Percentiles rank a stretch among this genome's conserved stretches.
Evolutionary conservation across 2,113 vertebrate genomes (phyloP).

Genomic region (Chamaea fasciata): DNA sequence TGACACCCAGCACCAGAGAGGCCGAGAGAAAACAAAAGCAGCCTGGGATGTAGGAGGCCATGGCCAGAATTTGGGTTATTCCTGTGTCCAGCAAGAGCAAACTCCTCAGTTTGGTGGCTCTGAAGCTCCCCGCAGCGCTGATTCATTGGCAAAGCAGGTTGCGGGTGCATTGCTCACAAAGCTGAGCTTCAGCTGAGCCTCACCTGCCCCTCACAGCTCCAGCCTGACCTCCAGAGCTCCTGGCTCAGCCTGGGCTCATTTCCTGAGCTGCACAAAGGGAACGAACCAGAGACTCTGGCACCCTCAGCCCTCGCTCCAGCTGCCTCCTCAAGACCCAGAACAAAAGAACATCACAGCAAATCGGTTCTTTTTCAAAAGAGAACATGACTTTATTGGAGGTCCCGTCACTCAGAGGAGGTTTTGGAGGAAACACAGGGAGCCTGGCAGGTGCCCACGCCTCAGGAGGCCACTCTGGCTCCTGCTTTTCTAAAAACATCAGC

Average conservation of each 20-base stretch:
- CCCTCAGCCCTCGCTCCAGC: background rate
- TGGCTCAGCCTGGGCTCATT: background rate
- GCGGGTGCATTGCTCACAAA: background rate
- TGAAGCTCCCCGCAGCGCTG: fast-evolving
- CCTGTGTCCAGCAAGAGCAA: background rate
- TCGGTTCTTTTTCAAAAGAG: background rate
- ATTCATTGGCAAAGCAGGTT: background rate
- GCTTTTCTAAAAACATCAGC: background rate
- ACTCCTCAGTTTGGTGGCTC: background rate
- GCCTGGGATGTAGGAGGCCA: too few species aligned
- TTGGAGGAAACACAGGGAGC: background rate
- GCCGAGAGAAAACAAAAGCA: background rate
- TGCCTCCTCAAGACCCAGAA: background rate
- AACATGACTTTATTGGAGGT: slow-evolving; percentile 25
- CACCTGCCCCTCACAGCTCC: background rate
- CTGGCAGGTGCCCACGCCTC: background rate
- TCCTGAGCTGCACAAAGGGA: background rate
- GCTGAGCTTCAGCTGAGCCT: background rate
- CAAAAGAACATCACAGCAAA: background rate
- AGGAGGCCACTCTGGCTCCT: background rate
- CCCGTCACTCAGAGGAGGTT: background rate
- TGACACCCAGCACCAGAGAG: background rate
- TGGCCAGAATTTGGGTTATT: background rate
- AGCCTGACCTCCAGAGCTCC: background rate
- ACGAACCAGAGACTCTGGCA: fast-evolving